A percentile compares a stretch with the other conserved stretches of the same genome.
Conservation (phyloP, 2,797 vertebrate genomes). For the Toxotes lorentzi region DNA sequence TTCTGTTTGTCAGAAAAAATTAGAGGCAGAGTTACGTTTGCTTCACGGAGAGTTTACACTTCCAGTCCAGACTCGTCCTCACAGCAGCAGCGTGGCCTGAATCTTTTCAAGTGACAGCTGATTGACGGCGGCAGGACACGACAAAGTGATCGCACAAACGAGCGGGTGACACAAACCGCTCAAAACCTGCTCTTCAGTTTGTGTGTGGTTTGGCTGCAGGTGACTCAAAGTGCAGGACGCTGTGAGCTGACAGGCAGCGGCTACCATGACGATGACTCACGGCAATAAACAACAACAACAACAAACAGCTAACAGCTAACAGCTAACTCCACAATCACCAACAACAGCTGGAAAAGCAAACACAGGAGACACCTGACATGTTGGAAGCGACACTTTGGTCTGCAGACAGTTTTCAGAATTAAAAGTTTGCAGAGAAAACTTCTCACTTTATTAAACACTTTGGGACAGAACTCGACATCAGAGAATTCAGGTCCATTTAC, state of each 20-base stretch:
- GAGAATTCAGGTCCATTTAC: neutral
- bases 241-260: too few relatives aligned
- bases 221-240: neutral
- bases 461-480: neutral
- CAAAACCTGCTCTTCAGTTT: neutral
- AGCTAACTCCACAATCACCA: too few relatives aligned
- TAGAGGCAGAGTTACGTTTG: neutral
- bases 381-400: too few relatives aligned
- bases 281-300: too few relatives aligned
- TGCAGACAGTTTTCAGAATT: too few relatives aligned
- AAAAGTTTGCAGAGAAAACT: constrained; percentile 5
- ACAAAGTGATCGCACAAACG: neutral
- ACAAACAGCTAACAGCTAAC: too few relatives aligned
- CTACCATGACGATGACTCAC: too few relatives aligned
- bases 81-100: neutral
- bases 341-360: too few relatives aligned
- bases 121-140: constrained; percentile 12
- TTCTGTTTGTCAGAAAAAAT: neutral
- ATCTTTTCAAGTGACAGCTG: constrained; percentile 9
- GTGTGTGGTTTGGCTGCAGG: constrained; percentile 5
- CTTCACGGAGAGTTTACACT: neutral
- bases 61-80: fast-evolving
- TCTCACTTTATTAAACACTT: constrained; percentile 3
- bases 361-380: too few relatives aligned
- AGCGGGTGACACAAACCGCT: neutral